Percentiles rank a stretch among this genome's conserved stretches.
Evolutionary conservation across 2,113 vertebrate species (phyloP).

Genomic region (Apaloderma vittatum): DNA sequence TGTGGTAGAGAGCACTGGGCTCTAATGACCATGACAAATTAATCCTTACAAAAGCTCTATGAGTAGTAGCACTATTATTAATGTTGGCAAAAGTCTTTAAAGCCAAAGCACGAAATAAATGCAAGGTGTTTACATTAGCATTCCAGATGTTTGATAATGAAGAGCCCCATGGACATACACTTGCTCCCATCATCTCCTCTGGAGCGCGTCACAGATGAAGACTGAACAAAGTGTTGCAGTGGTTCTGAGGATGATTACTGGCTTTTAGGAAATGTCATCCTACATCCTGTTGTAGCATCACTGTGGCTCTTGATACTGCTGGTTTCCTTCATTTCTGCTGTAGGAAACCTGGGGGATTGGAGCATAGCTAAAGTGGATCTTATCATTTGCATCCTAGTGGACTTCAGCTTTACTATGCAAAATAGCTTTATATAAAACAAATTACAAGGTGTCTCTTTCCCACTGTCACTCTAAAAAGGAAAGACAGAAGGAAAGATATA

Average conservation of each 20-base stretch:
- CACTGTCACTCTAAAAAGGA: not conserved
- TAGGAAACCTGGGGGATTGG: not conserved
- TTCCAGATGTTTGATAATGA: not conserved
- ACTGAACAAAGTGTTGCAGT: not conserved
- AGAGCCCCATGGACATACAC: not conserved
- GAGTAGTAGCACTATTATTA: slow-evolving; percentile 29
- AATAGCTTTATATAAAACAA: not conserved
- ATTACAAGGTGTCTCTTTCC: not conserved
- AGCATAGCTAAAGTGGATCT: not conserved
- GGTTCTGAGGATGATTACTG: not conserved
- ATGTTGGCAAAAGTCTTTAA: slow-evolving; percentile 26
- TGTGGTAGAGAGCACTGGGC: slow-evolving; percentile 13
- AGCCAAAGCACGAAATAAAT: slow-evolving; percentile 20
- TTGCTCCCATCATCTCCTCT: not conserved
- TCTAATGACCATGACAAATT: slow-evolving; percentile 44
- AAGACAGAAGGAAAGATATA: not conserved
- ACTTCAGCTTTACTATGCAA: not conserved
- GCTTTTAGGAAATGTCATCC: not conserved
- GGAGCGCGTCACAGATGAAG: not conserved
- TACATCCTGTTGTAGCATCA: not conserved
- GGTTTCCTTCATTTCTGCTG: not conserved
- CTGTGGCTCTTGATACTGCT: not conserved
- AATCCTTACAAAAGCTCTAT: slow-evolving; percentile 31
- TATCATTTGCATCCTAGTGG: not conserved
- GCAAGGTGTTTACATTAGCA: not conserved